Evolutionary conservation across 2,888 invertebrate genomes (phyloP).

Genomic region (Atethmia centrago): DNA sequence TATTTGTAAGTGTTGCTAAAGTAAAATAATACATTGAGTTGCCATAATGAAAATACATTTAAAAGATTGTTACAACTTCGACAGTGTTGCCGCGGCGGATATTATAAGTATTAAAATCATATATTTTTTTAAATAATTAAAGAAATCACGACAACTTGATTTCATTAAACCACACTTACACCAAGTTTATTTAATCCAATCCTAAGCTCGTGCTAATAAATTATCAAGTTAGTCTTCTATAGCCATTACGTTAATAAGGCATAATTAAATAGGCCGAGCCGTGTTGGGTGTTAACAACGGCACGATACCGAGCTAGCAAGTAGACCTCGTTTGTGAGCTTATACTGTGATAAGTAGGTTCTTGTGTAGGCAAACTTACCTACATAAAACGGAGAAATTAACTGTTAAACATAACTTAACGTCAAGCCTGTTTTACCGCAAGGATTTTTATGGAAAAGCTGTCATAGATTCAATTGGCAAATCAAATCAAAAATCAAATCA

Average conservation of each 20-base stretch:
- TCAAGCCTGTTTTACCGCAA: not conserved
- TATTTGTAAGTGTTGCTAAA: too few species aligned
- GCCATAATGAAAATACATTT: too few species aligned
- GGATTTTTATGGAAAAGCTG: too few species aligned
- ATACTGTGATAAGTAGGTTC: constrained; percentile 19
- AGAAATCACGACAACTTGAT: too few species aligned
- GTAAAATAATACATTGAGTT: too few species aligned
- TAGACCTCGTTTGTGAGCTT: constrained; percentile 29
- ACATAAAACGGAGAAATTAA: not conserved
- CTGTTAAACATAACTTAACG: not conserved
- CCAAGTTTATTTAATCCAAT: constrained; percentile 21
- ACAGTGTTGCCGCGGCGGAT: too few species aligned
- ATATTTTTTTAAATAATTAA: too few species aligned
- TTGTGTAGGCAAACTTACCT: not conserved
- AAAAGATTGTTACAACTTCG: too few species aligned
- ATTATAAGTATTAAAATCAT: too few species aligned
- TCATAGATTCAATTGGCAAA: too few species aligned
- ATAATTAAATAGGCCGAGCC: constrained; percentile 77
- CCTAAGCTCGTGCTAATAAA: constrained; percentile 63
- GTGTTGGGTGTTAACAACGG: constrained; percentile 72
- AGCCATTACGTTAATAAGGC: constrained; percentile 75
- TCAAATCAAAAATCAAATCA: too few species aligned
- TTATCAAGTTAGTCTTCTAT: constrained; percentile 62
- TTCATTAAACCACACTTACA: constrained; percentile 13
- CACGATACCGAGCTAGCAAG: constrained; percentile 44